phyloP scores from a whole-genome alignment of 2,888 invertebrate genomes.

The Thysanoteuthis rhombus region DNA sequence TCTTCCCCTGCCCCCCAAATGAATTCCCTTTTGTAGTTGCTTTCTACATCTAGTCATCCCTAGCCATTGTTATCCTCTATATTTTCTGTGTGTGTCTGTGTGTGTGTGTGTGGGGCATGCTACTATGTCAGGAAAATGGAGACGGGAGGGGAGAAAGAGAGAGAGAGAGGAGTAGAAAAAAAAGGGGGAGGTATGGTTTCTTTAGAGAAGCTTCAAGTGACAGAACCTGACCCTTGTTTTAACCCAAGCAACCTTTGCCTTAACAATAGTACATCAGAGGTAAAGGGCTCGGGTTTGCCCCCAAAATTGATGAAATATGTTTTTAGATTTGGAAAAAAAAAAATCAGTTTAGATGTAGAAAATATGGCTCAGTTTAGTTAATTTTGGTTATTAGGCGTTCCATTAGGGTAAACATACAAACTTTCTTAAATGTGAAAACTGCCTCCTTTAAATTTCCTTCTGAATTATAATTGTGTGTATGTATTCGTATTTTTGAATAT shows the following conservation, averaged over 20 bases:
- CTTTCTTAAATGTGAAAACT: constrained; percentile 23
- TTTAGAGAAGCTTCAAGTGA: background rate
- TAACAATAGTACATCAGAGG: background rate
- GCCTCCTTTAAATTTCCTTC: background rate
- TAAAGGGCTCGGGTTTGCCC: background rate
- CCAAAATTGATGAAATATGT: background rate
- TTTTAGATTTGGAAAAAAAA: background rate
- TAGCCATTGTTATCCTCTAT: background rate
- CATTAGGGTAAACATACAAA: background rate
- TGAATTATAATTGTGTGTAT: background rate
- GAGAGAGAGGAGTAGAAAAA: background rate
- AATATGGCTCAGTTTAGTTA: background rate
- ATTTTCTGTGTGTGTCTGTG: background rate
- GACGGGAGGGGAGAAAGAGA: background rate
- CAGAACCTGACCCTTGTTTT: background rate
- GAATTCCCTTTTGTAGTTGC: background rate
- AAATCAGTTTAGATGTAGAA: background rate
- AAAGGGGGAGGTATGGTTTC: background rate
- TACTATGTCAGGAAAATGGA: background rate
- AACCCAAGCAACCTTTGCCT: background rate
- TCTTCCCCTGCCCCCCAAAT: background rate
- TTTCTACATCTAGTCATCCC: constrained; percentile 12
- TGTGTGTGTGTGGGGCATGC: background rate
- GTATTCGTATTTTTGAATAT: background rate
- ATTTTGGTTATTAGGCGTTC: background rate